These are phyloP conservation scores for Erethizon dorsatum DNA, from an alignment of 2,797 vertebrate genomes.

Conservation along the genomic window DNA sequence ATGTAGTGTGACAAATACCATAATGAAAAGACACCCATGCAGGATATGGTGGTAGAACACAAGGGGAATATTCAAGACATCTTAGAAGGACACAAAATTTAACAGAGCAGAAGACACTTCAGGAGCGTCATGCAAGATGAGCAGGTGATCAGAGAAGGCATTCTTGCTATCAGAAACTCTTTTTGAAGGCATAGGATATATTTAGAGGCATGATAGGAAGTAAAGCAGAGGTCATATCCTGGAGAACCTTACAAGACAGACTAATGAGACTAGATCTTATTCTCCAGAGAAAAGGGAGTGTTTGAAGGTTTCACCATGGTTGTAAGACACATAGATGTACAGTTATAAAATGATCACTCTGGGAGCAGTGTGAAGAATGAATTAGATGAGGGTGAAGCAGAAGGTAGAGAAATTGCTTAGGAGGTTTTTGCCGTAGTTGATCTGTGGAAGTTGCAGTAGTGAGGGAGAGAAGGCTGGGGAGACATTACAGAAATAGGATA, in stretches of 20 bases:
- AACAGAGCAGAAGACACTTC: background rate
- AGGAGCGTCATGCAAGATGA: background rate
- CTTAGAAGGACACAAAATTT: background rate
- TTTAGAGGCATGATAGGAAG: background rate
- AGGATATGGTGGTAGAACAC: background rate
- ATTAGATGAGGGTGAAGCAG: background rate
- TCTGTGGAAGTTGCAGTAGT: background rate
- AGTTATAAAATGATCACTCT: background rate
- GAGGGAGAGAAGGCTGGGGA: background rate
- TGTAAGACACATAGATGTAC: background rate
- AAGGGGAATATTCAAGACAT: background rate
- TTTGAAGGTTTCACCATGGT: background rate
- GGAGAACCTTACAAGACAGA: background rate
- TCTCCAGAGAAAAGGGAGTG: background rate
- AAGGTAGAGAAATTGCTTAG: background rate
- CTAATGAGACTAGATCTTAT: background rate
- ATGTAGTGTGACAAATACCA: background rate
- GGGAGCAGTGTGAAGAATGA: background rate
- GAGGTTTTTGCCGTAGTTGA: background rate
- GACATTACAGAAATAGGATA: slow-evolving; percentile 37
- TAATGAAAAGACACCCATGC: background rate
- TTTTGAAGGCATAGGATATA: background rate
- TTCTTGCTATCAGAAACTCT: background rate
- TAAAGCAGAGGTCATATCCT: background rate
- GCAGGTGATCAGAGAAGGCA: background rate